phyloP scores from a whole-genome alignment of 2,888 invertebrate genomes.

The Parnassius mnemosyne region DNA sequence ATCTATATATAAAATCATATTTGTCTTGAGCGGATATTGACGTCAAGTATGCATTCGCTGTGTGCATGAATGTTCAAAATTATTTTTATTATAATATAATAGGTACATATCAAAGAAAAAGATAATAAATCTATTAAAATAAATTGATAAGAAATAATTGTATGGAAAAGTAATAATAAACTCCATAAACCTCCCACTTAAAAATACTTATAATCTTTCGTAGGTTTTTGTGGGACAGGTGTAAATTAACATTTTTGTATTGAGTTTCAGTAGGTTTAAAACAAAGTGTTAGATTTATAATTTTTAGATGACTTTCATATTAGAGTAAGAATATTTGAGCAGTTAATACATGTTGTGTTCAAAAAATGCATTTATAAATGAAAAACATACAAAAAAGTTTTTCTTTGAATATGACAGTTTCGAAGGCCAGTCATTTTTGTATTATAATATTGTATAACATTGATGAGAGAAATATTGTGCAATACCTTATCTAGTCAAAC shows the following conservation, averaged over 20 bases:
- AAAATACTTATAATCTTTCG: too few species aligned
- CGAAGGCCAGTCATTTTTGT: not conserved
- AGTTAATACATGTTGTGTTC: constrained; percentile 15
- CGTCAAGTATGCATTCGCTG: constrained; percentile 13
- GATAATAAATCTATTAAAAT: too few species aligned
- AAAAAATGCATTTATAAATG: constrained; percentile 11
- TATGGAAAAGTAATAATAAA: too few species aligned
- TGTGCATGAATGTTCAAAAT: constrained; percentile 19
- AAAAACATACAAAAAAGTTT: not conserved
- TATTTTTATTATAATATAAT: not conserved
- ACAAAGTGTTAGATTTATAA: too few species aligned
- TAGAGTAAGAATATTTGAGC: not conserved
- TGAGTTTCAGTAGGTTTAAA: too few species aligned
- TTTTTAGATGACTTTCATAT: too few species aligned
- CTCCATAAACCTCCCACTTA: too few species aligned
- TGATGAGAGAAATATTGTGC: not conserved
- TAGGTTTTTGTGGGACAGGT: too few species aligned
- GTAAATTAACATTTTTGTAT: too few species aligned
- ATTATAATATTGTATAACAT: not conserved
- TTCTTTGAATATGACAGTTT: too few species aligned
- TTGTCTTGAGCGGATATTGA: constrained; percentile 6
- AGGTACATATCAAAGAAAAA: not conserved
- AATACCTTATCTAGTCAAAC: constrained; percentile 15
- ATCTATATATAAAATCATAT: not conserved
- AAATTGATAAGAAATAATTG: too few species aligned